These are phyloP conservation scores for Indicator maculatus DNA, from an alignment of 2,113 vertebrate genomes.

Conservation along the genomic window DNA sequence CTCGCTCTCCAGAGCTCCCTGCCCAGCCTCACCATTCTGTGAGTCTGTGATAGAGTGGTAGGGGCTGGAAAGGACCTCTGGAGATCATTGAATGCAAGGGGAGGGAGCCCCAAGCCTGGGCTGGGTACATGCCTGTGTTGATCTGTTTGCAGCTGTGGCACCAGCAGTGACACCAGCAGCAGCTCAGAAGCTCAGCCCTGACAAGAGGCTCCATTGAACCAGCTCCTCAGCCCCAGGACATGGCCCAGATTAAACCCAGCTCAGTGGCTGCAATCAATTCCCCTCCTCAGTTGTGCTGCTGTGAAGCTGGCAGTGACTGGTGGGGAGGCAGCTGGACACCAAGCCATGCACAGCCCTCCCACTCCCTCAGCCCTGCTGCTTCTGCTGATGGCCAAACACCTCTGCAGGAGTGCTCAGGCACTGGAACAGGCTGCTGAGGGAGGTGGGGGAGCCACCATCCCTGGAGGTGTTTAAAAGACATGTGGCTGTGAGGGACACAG, in stretches of 20 bases:
- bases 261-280: background rate
- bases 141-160: background rate
- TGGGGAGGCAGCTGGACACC: background rate
- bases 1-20: too few species aligned
- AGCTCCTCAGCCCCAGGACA: background rate
- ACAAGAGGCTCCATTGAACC: background rate
- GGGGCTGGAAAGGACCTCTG: too few species aligned
- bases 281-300: background rate
- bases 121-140: background rate
- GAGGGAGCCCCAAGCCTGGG: fast-evolving
- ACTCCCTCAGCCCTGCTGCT: background rate
- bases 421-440: too few species aligned
- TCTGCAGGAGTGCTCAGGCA: too few species aligned
- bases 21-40: too few species aligned
- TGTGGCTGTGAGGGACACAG: too few species aligned
- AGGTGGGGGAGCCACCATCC: too few species aligned
- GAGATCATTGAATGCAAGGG: too few species aligned
- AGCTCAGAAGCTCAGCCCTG: background rate
- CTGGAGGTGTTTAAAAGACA: too few species aligned
- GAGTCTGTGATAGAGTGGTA: too few species aligned
- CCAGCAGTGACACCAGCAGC: background rate
- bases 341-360: fast-evolving
- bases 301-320: background rate
- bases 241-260: background rate
- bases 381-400: fast-evolving